A percentile compares a stretch with the other conserved stretches of the same genome.
These are phyloP conservation scores for Piaya cayana DNA, from an alignment of 2,113 vertebrate species.

Conservation along the genomic window DNA sequence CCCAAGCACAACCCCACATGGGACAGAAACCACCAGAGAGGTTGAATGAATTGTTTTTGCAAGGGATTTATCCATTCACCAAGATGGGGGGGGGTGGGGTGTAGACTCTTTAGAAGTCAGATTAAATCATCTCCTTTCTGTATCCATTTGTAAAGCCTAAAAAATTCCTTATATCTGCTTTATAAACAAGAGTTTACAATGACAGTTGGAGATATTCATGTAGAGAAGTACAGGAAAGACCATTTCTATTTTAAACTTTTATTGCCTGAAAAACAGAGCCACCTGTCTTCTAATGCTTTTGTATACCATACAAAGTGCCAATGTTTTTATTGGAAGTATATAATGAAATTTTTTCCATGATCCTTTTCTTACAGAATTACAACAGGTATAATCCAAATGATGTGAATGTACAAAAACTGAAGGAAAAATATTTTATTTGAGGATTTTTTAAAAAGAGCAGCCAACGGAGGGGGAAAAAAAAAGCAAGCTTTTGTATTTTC, in stretches of 20 bases:
- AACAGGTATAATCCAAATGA: neutral
- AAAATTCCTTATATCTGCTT: neutral
- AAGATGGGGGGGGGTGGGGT: too few species aligned
- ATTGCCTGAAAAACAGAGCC: neutral
- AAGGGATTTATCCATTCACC: neutral
- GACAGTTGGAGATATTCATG: neutral
- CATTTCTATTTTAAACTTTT: neutral
- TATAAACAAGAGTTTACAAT: neutral
- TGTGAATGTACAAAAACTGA: fast-evolving
- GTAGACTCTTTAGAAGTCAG: neutral
- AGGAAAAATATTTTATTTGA: neutral
- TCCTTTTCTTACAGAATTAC: neutral
- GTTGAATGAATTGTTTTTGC: neutral
- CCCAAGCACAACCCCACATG: fast-evolving
- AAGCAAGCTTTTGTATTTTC: neutral
- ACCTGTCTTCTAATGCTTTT: neutral
- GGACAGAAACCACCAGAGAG: neutral
- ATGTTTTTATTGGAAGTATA: neutral
- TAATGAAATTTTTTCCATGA: neutral
- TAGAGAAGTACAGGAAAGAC: neutral
- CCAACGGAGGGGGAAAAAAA: neutral
- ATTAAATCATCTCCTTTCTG: neutral
- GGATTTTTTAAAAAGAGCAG: neutral
- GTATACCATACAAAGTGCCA: neutral
- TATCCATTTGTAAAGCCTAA: neutral